Percentiles rank a stretch among this genome's conserved stretches.
These are phyloP conservation scores for Pangasius sanitwongsei DNA, from an alignment of 2,797 vertebrate species.

Conservation along the genomic window DNA sequence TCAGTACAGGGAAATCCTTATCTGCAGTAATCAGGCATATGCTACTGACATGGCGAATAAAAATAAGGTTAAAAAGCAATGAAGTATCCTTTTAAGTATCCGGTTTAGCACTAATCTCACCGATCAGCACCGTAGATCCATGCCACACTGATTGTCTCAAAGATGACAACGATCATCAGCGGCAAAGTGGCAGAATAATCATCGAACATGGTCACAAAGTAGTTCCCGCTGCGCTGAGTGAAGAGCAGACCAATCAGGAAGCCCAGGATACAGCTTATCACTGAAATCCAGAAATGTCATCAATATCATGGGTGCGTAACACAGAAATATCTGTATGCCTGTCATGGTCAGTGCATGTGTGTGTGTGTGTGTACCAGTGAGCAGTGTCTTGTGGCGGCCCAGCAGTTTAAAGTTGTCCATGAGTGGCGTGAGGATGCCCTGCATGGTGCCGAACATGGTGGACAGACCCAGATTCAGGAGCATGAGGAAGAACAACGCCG, in stretches of 20 bases:
- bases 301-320: background rate
- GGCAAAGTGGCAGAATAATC: slow-evolving; percentile 82
- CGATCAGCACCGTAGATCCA: slow-evolving; percentile 85
- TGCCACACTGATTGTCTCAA: slow-evolving; percentile 79
- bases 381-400: slow-evolving; percentile 71
- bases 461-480: slow-evolving; percentile 93
- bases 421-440: slow-evolving; percentile 94
- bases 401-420: slow-evolving; percentile 92
- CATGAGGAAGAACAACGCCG: slow-evolving; percentile 97
- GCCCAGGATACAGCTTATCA: slow-evolving; percentile 74
- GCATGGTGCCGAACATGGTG: slow-evolving; percentile 98
- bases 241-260: slow-evolving; percentile 83
- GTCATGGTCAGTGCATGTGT: background rate
- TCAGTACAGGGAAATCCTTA: background rate
- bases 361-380: slow-evolving; percentile 69
- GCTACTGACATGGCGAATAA: background rate
- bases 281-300: slow-evolving; percentile 63
- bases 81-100: background rate
- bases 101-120: slow-evolving; percentile 62
- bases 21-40: background rate
- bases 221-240: slow-evolving; percentile 80
- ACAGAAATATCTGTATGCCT: background rate
- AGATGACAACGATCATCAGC: slow-evolving; percentile 76
- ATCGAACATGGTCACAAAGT: slow-evolving; percentile 83
- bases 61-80: background rate